Base-by-base conservation (phyloP, 37 sponge, comb jelly and placozoan species). In the Spongilla lacustris region DNA sequence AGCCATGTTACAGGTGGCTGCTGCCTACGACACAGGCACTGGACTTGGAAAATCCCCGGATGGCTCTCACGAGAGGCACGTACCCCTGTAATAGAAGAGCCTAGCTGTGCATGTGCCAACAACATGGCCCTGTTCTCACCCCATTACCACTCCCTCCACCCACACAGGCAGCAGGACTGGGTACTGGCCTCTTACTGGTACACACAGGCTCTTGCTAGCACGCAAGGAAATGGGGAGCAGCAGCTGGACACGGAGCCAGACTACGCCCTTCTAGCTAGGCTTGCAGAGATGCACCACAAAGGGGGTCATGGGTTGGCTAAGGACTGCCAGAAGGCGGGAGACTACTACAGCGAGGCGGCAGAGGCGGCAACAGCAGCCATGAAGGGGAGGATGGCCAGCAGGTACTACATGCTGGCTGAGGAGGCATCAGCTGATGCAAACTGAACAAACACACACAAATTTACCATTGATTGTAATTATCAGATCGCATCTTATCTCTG, bases 361-460 rank as follows among this genome's bases (percentile, higher is more conserved):
- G 97, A 96, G 66, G 81, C 74, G 0, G 97, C 97, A 10, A 94
- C 88, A 90, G 89, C 74, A 0, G 85, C 89, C 19, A 91, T 94
- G 93, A 96, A 96, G 27, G 97, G 97, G 4, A 88, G 89, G 50
- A 86, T 96, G 31, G 92, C 97, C 41, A 94, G 71, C 79, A 92
- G 92, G 89, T 96, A 85, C 75, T 96, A 88, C 81, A 88, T 83
- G 85, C 69, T 91, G 28, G 96, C 96, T 5, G 96, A 96, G 75
- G 96, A 96, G 69, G 96, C 85, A 10, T 92, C 93, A 91, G 86
- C 86, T 17, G 86, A 93, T 6, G 58, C 58, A 17, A 17, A 14
- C 14, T 58, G 19, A 58, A 58, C 1, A 58, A 17, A 58, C 8
- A 46, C 8, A 46, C 46, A 58, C 41, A 41, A 41, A 41, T 3